Base-by-base conservation (phyloP, 1,140 invertebrate genomes). In the Artemia franciscana region DNA sequence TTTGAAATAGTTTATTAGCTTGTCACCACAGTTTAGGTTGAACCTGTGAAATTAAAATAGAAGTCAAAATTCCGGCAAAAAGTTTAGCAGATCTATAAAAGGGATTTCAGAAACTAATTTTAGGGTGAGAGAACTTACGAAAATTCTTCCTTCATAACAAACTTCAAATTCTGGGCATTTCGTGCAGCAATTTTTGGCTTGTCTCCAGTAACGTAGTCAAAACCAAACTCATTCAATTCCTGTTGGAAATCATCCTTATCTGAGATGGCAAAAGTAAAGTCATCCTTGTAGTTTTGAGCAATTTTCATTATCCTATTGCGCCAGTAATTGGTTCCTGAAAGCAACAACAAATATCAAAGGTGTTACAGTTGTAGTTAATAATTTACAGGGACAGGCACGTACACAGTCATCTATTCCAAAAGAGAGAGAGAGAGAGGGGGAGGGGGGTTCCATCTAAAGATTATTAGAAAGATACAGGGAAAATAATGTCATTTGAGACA, bases 251-350 rank as follows among this genome's bases (percentile, higher is more conserved):
- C 88, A 69, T 92, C 86, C 70, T 89, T 91, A 69, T 87, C 84
- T 69, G 88, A 85, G 63, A 98, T 78, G 3, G 91, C 92, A 76
- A 96, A 98, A 61, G 76, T 84, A 5, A 89, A 79, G 59, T 85
- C 80, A 4, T 80, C 78, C 56, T 79, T 77, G 73, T 84, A 85
- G 61, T 89, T 82, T 71, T 94, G 86, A 63, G 90, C 93, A 56
- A 96, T 90, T 78, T 97, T 96, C 62, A 95, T 77, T 26, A 96
- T 82, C 66, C 91, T 82, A 77, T 99, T 99, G 69, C 95, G 84
- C 92, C 94, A 98, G 77, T 99, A 98, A 75, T 98, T 98, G n/a
- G 94, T 98, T 51, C 91, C 87, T 76, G 59, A 23, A 68, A 70
- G 57, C 62, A 60, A 62, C 58, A 51, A 57, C 9, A 5, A 60